Evolutionary conservation across 92 coral and sea anemone genomes (phyloP), one percentile per base, ranked within the genome.

Genomic region (Actinernus sp.): DNA sequence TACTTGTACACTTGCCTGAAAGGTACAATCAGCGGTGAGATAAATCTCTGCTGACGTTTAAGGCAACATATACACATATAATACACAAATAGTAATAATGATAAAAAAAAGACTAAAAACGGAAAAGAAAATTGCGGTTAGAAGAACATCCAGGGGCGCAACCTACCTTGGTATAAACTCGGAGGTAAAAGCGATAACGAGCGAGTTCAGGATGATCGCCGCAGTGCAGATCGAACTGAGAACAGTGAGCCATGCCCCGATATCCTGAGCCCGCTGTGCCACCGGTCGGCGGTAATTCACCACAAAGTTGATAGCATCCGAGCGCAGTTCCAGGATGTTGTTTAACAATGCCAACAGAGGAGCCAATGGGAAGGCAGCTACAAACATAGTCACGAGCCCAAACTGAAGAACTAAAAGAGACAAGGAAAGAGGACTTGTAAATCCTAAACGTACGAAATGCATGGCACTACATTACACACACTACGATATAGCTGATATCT

Each of bases 381-480:
- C 98, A 34, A 93, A 93, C 97, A 93, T 90, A 46, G 98, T 93
- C 10, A 93, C 98, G 55, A 93, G 90, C 3, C 98, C 98, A 83
- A 73, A 93, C 87, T 93, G 98, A 68, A 93, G 78, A 9, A 86
- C 98, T 93, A 66, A 4, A 67, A 63, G 18, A 57, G 13, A 20
- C 28, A 43, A 23, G n/a, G n/a, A n/a, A n/a, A n/a, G n/a, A n/a
- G n/a, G n/a, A n/a, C n/a, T n/a, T n/a, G n/a, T n/a, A n/a, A n/a
- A n/a, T n/a, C n/a, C n/a, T n/a, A n/a, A n/a, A n/a, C n/a, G n/a
- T n/a, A n/a, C n/a, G n/a, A n/a, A n/a, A n/a, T n/a, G n/a, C n/a
- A n/a, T n/a, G n/a, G n/a, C n/a, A n/a, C n/a, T n/a, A n/a, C n/a
- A n/a, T n/a, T n/a, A n/a, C n/a, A n/a, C n/a, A n/a, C n/a, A n/a